phyloP scores from a whole-genome alignment of 2,113 vertebrate genomes.

The Corvus cornix region DNA sequence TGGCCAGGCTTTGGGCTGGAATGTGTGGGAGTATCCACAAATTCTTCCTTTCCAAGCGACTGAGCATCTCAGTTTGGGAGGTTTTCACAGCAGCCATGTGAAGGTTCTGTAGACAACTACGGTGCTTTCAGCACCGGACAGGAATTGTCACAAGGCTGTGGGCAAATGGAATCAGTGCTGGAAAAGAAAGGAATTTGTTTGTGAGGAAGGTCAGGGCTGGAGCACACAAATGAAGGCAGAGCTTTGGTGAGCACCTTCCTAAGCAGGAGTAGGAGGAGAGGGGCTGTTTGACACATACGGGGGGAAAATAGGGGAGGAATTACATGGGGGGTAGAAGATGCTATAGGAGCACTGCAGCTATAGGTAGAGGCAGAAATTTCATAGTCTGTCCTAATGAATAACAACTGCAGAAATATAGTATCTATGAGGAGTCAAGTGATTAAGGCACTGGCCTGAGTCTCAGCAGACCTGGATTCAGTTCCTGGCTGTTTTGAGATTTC shows the following conservation, averaged over 20 bases:
- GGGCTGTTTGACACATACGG: accelerated
- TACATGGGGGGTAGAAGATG: not conserved
- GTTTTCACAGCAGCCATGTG: not conserved
- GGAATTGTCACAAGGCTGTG: not conserved
- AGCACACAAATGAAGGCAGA: not conserved
- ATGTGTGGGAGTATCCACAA: not conserved
- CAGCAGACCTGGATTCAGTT: conserved; percentile 2
- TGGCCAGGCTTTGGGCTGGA: not conserved
- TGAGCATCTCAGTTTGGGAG: not conserved
- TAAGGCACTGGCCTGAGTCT: conserved; percentile 37
- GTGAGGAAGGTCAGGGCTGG: not conserved
- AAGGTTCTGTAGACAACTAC: accelerated
- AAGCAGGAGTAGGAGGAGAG: not conserved
- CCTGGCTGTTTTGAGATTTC: conserved; percentile 47
- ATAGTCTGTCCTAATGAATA: not conserved
- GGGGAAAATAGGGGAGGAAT: not conserved
- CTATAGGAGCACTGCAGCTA: not conserved
- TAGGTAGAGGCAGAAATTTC: not conserved
- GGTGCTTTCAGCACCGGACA: not conserved
- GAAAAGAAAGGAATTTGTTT: not conserved
- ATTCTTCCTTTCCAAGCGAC: not conserved
- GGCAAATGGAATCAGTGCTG: not conserved
- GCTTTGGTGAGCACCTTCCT: not conserved
- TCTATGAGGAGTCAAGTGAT: not conserved
- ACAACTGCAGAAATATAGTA: conserved; percentile 32